Conservation (phyloP, 2,797 vertebrate species). For the Philypnodon macrostomus region DNA sequence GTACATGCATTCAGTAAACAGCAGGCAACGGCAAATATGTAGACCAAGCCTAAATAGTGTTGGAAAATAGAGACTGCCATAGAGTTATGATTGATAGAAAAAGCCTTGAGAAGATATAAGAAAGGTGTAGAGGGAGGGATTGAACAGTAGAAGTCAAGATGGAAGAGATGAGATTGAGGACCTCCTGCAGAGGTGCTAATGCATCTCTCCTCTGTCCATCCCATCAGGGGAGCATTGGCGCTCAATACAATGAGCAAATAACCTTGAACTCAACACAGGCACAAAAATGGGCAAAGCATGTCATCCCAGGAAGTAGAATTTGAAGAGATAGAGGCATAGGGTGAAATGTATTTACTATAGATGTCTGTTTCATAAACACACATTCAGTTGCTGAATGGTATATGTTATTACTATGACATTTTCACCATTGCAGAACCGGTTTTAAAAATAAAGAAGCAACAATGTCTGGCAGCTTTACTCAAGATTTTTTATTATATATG, state of each 20-base stretch:
- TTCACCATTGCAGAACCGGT: too few relatives aligned
- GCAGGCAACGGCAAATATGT: slow-evolving; percentile 29
- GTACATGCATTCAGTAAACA: slow-evolving; percentile 22
- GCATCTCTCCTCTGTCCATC: slow-evolving; percentile 63
- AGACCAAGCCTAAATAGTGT: not conserved
- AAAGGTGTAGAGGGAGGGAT: slow-evolving; percentile 26
- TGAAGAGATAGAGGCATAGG: too few relatives aligned
- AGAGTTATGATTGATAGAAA: slow-evolving; percentile 26
- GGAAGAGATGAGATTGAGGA: slow-evolving; percentile 61
- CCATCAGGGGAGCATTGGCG: slow-evolving; percentile 52
- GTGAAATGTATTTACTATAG: too few relatives aligned
- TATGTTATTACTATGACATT: too few relatives aligned
- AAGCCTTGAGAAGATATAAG: slow-evolving; percentile 31
- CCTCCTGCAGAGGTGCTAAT: slow-evolving; percentile 78
- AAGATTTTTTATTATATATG: slow-evolving; percentile 61
- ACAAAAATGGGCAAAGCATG: slow-evolving; percentile 36
- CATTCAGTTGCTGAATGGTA: too few relatives aligned
- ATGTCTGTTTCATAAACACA: too few relatives aligned
- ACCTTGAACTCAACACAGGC: slow-evolving; percentile 71
- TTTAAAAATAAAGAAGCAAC: not conserved
- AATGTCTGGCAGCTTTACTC: slow-evolving; percentile 24
- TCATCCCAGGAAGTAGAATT: slow-evolving; percentile 27
- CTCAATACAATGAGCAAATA: slow-evolving; percentile 76
- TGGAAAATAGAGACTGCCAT: too few relatives aligned
- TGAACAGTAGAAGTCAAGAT: slow-evolving; percentile 32